Evolutionary conservation across 1,140 invertebrate species (phyloP).

Genomic region (Polypedilum vanderplanki): DNA sequence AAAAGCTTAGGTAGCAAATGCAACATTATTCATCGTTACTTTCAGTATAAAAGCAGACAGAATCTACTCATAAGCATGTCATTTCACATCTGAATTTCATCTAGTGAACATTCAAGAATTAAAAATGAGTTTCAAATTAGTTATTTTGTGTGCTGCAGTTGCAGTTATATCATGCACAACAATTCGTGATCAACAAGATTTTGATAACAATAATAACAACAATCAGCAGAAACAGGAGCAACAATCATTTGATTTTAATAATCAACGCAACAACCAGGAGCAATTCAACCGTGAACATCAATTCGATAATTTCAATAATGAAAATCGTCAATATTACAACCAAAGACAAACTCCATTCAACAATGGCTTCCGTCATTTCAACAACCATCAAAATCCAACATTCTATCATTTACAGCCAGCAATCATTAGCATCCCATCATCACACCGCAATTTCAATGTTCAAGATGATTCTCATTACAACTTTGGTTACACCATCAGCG

Average conservation of each 20-base stretch:
- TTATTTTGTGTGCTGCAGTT: background rate
- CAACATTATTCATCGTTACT: background rate
- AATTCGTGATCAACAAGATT: background rate
- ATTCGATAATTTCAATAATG: background rate
- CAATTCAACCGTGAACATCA: background rate
- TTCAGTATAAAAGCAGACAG: background rate
- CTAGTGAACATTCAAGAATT: background rate
- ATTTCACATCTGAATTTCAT: background rate
- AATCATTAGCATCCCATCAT: background rate
- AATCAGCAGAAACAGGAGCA: background rate
- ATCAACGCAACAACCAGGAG: background rate
- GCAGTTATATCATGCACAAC: background rate
- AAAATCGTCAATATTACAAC: background rate
- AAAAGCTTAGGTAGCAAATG: too few species aligned
- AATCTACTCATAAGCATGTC: background rate
- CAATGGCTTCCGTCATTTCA: background rate
- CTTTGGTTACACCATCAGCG: slow-evolving; percentile 33
- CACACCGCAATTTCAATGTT: background rate
- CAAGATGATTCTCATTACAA: background rate
- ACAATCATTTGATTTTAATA: background rate
- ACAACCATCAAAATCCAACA: background rate
- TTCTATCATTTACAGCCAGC: background rate
- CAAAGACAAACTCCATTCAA: background rate
- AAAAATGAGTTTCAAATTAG: background rate
- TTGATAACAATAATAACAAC: background rate